A percentile compares a stretch with the other conserved stretches of the same genome.
These are phyloP conservation scores for Gymnarchus niloticus DNA, from an alignment of 2,113 vertebrate genomes.

Conservation along the genomic window DNA sequence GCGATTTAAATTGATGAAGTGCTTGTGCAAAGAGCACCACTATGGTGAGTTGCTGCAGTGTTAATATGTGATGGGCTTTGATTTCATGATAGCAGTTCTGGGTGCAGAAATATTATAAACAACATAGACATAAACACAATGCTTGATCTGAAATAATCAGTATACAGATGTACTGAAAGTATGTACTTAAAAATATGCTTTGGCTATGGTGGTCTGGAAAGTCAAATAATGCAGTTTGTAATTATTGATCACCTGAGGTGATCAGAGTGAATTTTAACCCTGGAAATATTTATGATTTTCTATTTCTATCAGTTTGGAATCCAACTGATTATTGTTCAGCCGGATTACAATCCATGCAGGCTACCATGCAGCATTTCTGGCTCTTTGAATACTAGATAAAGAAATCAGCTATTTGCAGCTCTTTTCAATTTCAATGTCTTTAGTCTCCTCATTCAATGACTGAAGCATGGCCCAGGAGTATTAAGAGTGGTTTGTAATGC, in stretches of 20 bases:
- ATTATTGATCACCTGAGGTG: too few species aligned
- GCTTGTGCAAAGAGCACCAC: constrained; percentile 30
- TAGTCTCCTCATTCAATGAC: neutral
- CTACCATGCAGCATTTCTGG: neutral
- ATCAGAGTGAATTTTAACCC: neutral
- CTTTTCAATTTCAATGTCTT: neutral
- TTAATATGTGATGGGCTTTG: neutral
- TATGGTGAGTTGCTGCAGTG: constrained; percentile 30
- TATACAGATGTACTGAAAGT: neutral
- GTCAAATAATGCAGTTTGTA: neutral
- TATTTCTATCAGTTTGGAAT: neutral
- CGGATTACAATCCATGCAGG: neutral
- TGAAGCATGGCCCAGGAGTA: neutral
- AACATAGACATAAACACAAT: neutral
- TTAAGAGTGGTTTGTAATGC: neutral
- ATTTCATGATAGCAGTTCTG: too few species aligned
- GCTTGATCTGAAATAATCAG: neutral
- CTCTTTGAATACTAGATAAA: neutral
- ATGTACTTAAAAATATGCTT: neutral
- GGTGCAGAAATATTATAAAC: too few species aligned
- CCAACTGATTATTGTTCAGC: neutral
- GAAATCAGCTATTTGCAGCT: neutral
- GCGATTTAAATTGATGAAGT: constrained; percentile 7
- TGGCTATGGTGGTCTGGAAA: neutral
- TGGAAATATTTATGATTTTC: too few species aligned